Evolutionary conservation across 2,888 invertebrate species (phyloP), one percentile per base, ranked within the genome.

Genomic region (Calameuta filiformis): DNA sequence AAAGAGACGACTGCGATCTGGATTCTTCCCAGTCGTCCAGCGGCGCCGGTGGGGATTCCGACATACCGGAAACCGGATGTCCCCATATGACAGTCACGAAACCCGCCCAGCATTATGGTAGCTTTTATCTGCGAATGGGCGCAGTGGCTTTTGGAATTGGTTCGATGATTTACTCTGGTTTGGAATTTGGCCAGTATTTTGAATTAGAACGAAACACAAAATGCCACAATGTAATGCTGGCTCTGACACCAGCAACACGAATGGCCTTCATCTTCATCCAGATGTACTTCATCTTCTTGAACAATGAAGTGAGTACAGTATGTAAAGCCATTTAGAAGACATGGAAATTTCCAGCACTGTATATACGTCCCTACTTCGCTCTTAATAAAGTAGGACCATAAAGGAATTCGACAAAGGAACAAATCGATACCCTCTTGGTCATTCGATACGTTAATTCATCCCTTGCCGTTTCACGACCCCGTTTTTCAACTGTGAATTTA

Each of bases 221-320:
- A 90, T 98, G 98, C 89, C 97, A 97, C 92, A 97, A 98, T 91
- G 96, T 98, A 71, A 94, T 98, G 87, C 93, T 97, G 79, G 98
- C 98, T 0, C 92, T 98, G 76, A 97, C 98, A 4, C 98, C 98
- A 0, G 96, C 98, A 11, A 96, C 98, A 0, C 94, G 98, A 84
- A 97, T 98, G 96, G 96, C 97, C 77, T 98, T 99, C 93, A 98
- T 98, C 88, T 98, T 99, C 92, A 96, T 98, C 88, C 98, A 99
- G 92, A 97, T 99, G 95, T 99, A 99, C 92, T 99, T 99, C 92
- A 98, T 99, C 92, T 99, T 99, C 93, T 94, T 98, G 80, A 98
- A 98, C 92, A 97, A 98, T 91, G 97, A 98, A 95, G 98, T 98
- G 90, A 92, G 92, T 83, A 31, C 12, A 71, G 31, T 9, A 56